These are phyloP conservation scores for Stylophora pistillata DNA, from an alignment of 64 coral and sea anemone genomes.

Conservation along the genomic window DNA sequence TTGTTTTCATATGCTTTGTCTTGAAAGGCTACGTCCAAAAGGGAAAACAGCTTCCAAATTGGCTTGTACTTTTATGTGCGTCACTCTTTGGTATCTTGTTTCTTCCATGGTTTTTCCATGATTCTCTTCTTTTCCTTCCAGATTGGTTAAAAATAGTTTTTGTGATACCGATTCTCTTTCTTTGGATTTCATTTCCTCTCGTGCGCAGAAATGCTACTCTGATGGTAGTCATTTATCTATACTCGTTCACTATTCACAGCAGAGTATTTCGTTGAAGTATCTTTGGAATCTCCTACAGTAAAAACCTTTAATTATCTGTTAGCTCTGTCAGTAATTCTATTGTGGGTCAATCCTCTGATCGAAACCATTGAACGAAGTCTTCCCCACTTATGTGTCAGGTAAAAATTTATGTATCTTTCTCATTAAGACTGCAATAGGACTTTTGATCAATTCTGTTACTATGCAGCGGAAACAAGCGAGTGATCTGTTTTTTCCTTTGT, in stretches of 20 bases:
- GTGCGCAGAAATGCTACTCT: slow-evolving; percentile 34
- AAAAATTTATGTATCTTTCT: neutral
- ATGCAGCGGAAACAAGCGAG: no score
- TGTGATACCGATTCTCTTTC: slow-evolving; percentile 13
- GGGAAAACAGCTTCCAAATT: neutral
- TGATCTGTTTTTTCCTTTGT: no score
- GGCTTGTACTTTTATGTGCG: neutral
- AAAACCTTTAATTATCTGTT: neutral
- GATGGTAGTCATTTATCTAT: slow-evolving; percentile 20
- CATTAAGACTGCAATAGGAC: no score
- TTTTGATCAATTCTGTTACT: no score
- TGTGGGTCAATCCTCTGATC: slow-evolving; percentile 14
- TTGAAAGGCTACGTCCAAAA: neutral
- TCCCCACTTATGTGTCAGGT: slow-evolving; percentile 50
- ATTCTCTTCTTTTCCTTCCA: neutral
- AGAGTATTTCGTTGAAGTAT: neutral
- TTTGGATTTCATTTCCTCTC: slow-evolving; percentile 62
- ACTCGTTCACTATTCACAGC: neutral
- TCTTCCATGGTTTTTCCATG: slow-evolving; percentile 55
- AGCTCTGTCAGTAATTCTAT: neutral
- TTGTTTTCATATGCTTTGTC: neutral
- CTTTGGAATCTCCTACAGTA: neutral
- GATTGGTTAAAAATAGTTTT: slow-evolving; percentile 51
- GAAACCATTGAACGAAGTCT: slow-evolving; percentile 44
- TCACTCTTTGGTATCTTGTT: neutral